phyloP scores from a whole-genome alignment of 2,113 vertebrate genomes.

The Cryptomyrus ogoouensis region DNA sequence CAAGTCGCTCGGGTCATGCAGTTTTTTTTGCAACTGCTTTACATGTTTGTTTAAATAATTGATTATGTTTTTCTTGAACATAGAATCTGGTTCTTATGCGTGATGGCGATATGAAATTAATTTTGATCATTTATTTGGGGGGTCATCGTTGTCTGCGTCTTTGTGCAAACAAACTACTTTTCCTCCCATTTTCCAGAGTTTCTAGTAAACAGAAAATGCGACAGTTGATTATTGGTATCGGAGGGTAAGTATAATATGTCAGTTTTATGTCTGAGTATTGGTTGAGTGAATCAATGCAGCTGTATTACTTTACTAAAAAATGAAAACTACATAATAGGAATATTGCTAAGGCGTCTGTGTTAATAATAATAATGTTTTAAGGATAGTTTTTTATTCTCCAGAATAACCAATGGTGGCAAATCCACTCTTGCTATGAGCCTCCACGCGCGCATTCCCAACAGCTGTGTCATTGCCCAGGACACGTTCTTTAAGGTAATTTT shows the following conservation, averaged over 20 bases:
- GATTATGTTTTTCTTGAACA: not conserved
- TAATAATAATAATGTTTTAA: not conserved
- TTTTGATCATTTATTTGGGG: not conserved
- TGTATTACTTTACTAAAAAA: not conserved
- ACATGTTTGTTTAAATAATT: not conserved
- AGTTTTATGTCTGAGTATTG: not conserved
- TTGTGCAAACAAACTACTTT: not conserved
- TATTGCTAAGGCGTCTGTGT: not conserved
- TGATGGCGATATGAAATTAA: not conserved
- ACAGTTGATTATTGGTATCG: slow-evolving; percentile 74
- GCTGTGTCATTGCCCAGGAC: slow-evolving; percentile 79
- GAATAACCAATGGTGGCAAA: slow-evolving; percentile 91
- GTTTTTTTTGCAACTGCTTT: not conserved
- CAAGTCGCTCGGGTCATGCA: not conserved
- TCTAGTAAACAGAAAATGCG: slow-evolving; percentile 58
- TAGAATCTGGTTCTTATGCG: not conserved
- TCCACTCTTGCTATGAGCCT: slow-evolving; percentile 75
- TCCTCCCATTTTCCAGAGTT: slow-evolving; percentile 14
- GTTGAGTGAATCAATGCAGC: not conserved
- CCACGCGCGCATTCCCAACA: slow-evolving; percentile 69
- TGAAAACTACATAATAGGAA: not conserved
- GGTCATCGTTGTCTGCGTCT: not conserved
- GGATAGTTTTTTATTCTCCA: slow-evolving; percentile 37
- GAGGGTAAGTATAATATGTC: slow-evolving; percentile 70
- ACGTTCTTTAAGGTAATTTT: slow-evolving; percentile 81